A percentile compares a stretch with the other conserved stretches of the same genome.
Evolutionary conservation across 1,140 invertebrate genomes (phyloP).

Genomic region (Neodiprion pinetum): DNA sequence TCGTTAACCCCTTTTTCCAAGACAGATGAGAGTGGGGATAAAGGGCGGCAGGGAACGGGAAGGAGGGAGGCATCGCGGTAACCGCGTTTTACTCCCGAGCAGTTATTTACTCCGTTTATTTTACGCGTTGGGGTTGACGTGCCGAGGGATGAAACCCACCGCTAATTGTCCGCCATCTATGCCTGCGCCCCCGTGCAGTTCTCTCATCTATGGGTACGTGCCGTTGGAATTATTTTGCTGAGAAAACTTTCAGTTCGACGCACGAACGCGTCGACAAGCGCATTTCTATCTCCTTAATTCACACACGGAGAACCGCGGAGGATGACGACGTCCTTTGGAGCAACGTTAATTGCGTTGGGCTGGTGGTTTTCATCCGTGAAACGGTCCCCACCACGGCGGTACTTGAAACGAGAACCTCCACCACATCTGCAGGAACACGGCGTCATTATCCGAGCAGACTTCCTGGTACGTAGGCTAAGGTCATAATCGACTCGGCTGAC

Average conservation of each 20-base stretch:
- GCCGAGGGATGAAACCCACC: not conserved
- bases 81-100: not conserved
- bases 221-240: not conserved
- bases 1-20: too few relatives aligned
- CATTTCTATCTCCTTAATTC: conserved; percentile 1
- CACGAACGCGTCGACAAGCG: not conserved
- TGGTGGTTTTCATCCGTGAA: not conserved
- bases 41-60: not conserved
- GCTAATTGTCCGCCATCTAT: not conserved
- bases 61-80: not conserved
- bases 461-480: too few relatives aligned
- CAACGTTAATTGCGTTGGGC: conserved; percentile 1
- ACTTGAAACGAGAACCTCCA: not conserved
- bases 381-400: not conserved
- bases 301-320: not conserved
- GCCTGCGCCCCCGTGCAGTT: too few relatives aligned
- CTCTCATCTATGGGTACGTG: too few relatives aligned
- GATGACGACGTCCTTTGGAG: not conserved
- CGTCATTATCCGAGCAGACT: not conserved
- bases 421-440: not conserved
- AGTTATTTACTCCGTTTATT: not conserved
- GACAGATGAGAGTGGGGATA: not conserved
- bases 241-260: not conserved
- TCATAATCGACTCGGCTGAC: too few relatives aligned
- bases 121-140: not conserved